Base-by-base conservation (phyloP, 2,113 vertebrate species). In the Brachyhypopomus occidentalis region DNA sequence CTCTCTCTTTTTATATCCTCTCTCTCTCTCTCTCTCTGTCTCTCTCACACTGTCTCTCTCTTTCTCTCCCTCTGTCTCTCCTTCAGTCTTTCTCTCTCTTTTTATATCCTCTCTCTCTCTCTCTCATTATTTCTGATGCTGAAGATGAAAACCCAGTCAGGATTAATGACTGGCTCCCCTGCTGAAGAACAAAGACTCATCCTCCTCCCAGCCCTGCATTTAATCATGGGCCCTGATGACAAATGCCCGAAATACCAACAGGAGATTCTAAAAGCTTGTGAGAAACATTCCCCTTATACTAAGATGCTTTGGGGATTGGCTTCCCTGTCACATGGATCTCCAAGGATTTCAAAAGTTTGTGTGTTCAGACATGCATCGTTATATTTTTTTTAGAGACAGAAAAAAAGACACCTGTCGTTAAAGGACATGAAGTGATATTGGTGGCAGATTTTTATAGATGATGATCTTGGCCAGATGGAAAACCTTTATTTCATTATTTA, bases 221-320 rank as follows among this genome's bases (percentile, higher is more conserved):
- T 73, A 73, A 81, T 75, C 72, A 75, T 75, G 34, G 72, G 45
- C 19, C 56, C 48, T 60, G 62, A 45, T 69, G 58, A 69, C 66
- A 22, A 66, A 81, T 75, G 72, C 25, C 48, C 36, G 59, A 75
- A 45, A 22, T 56, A 67, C 14, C 58, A 34, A 66, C 48, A 34
- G 48, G 16, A 52, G 45, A 14, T 52, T 52, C 45, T 52, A 52
- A 52, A 52, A 3, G 34, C 36, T 16, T 5, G 70, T 60, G 19
- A 56, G 45, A 52, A 52, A 52, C 12, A 52, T 52, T 52, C 45
- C 12, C 45, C 45, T 52, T 52, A 12, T 52, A 52, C 11, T 11
- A 14, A 52, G 45, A 52, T 52, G 45, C 45, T 52, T 52, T 2
- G 12, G 45, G 45, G 45, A 14, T 52, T 52, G 45, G 45, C 45